These are phyloP conservation scores for Netelia virgata DNA, from an alignment of 2,888 invertebrate species.

Conservation along the genomic window DNA sequence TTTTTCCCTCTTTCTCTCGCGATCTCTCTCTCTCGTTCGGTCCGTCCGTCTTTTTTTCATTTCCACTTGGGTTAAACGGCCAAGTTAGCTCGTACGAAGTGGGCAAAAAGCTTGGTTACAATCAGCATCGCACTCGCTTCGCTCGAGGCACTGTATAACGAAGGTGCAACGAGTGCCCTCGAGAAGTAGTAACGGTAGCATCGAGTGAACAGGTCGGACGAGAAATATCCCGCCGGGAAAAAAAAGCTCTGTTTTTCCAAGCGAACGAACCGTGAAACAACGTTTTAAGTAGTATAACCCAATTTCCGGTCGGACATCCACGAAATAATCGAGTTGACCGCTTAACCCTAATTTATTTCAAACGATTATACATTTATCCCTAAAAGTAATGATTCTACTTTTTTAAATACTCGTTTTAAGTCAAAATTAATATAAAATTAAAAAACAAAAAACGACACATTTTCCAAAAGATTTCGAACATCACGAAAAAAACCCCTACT, in stretches of 20 bases:
- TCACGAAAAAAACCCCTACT: too few species aligned
- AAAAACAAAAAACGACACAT: too few species aligned
- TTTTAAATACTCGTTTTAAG: too few species aligned
- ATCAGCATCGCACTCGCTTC: slow-evolving; percentile 72
- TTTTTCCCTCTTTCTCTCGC: slow-evolving; percentile 53
- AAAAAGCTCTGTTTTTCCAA: background rate
- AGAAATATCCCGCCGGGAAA: background rate
- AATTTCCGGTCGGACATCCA: too few species aligned
- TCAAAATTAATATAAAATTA: too few species aligned
- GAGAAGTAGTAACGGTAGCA: background rate
- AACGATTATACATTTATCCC: too few species aligned
- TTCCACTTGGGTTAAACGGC: slow-evolving; percentile 73
- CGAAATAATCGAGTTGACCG: too few species aligned
- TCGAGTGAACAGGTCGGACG: background rate
- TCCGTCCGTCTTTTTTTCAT: slow-evolving; percentile 49
- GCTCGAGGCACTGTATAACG: slow-evolving; percentile 44
- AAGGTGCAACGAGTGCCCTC: slow-evolving; percentile 17
- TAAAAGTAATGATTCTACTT: too few species aligned
- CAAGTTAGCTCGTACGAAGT: slow-evolving; percentile 73
- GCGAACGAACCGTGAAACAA: background rate
- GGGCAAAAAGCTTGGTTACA: slow-evolving; percentile 76
- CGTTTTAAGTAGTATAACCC: too few species aligned
- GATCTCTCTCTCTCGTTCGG: slow-evolving; percentile 1
- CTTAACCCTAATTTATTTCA: too few species aligned
- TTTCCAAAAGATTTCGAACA: too few species aligned